A percentile compares a stretch with the other conserved stretches of the same genome.
phyloP scores from a whole-genome alignment of 1,140 invertebrate species.

The Danaus plexippus region DNA sequence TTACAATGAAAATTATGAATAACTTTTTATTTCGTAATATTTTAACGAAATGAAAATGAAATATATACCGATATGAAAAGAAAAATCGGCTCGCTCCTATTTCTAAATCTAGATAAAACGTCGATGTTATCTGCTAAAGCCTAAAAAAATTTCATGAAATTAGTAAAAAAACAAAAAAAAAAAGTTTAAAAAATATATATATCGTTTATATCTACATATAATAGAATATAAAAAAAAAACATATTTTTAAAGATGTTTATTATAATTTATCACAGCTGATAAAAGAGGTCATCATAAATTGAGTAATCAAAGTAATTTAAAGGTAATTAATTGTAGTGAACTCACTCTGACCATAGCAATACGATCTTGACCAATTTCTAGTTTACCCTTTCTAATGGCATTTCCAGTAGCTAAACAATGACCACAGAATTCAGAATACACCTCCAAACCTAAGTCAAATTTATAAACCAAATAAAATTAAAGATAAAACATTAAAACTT shows the following conservation, averaged over 20 bases:
- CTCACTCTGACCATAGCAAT: slow-evolving; percentile 59
- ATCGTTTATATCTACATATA: neutral
- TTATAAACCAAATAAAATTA: neutral
- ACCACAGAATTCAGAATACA: slow-evolving; percentile 62
- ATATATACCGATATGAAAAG: slow-evolving; percentile 46
- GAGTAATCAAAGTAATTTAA: too few relatives aligned
- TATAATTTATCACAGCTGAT: too few relatives aligned
- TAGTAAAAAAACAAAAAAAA: neutral
- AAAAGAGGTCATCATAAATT: too few relatives aligned
- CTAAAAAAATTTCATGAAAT: slow-evolving; percentile 26
- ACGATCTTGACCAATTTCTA: slow-evolving; percentile 54
- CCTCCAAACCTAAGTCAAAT: slow-evolving; percentile 49
- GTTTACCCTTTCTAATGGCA: slow-evolving; percentile 54
- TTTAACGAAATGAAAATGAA: neutral
- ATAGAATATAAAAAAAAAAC: neutral
- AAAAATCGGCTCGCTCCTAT: slow-evolving; percentile 57
- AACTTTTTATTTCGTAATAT: slow-evolving; percentile 1
- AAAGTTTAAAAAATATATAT: slow-evolving; percentile 9
- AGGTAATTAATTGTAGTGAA: too few relatives aligned
- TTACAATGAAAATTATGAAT: neutral
- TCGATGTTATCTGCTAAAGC: slow-evolving; percentile 46
- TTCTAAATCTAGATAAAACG: slow-evolving; percentile 40
- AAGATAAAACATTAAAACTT: neutral
- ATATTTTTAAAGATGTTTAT: too few relatives aligned
- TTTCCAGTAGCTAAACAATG: slow-evolving; percentile 45